Conservation (phyloP, 2,888 invertebrate genomes). For the Villa cingulata region DNA sequence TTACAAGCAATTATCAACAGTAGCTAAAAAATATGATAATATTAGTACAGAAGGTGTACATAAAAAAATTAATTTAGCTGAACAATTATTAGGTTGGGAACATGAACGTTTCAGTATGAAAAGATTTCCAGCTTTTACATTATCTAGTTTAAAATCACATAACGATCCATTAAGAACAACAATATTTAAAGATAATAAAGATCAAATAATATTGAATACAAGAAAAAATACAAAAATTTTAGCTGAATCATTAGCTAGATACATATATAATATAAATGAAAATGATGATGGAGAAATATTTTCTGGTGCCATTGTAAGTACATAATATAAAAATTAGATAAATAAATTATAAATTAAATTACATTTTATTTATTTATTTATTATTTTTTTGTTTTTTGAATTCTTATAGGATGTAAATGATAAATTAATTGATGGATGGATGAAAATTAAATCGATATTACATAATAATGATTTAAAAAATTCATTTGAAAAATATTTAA, state of each 20-base stretch:
- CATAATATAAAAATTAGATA: background rate
- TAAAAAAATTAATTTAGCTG: slow-evolving; percentile 94
- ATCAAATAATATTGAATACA: slow-evolving; percentile 20
- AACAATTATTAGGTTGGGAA: slow-evolving; percentile 87
- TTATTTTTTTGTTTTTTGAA: slow-evolving; percentile 9
- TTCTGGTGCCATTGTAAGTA: slow-evolving; percentile 57
- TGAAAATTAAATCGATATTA: slow-evolving; percentile 53
- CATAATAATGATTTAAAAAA: slow-evolving; percentile 59
- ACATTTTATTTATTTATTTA: background rate
- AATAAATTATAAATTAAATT: background rate
- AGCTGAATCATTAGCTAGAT: slow-evolving; percentile 72
- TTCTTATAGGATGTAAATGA: slow-evolving; percentile 54
- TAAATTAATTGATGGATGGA: slow-evolving; percentile 58
- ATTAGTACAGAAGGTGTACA: slow-evolving; percentile 57
- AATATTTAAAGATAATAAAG: slow-evolving; percentile 27
- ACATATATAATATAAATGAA: slow-evolving; percentile 57
- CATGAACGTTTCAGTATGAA: slow-evolving; percentile 93
- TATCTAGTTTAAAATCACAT: slow-evolving; percentile 55
- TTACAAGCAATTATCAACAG: slow-evolving; percentile 48
- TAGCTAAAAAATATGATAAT: slow-evolving; percentile 38
- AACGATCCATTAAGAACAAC: slow-evolving; percentile 29
- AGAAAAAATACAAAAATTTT: slow-evolving; percentile 52
- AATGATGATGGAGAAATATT: slow-evolving; percentile 47
- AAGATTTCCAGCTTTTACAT: slow-evolving; percentile 78
- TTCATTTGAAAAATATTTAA: slow-evolving; percentile 58